Evolutionary conservation across 2,888 invertebrate genomes (phyloP).

Genomic region (Drosophila suboccidentalis): DNA sequence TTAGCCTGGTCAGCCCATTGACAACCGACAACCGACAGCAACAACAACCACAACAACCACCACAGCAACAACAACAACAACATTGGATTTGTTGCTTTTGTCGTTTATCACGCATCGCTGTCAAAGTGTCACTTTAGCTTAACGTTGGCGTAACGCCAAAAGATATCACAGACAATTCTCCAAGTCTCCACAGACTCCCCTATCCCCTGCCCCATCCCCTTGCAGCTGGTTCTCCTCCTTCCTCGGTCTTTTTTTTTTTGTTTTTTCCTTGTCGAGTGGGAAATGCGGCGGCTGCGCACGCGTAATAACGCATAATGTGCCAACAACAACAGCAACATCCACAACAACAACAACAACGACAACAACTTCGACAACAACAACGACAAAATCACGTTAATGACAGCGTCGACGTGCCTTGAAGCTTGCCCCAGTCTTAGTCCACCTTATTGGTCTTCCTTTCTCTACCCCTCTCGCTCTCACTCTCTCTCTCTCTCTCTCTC

Average conservation of each 20-base stretch:
- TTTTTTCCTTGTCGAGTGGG: conserved; percentile 21
- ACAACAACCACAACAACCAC: neutral
- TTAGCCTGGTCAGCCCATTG: conserved; percentile 26
- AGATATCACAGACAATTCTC: conserved; percentile 65
- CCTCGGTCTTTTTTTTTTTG: neutral
- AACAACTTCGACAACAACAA: conserved; percentile 36
- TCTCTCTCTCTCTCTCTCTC: neutral
- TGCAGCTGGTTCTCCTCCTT: neutral
- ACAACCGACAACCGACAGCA: conserved; percentile 28
- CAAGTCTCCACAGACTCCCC: neutral
- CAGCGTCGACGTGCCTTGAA: conserved; percentile 70
- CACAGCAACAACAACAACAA: conserved; percentile 26
- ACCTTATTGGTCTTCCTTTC: neutral
- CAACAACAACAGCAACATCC: conserved; percentile 53
- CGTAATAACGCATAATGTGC: conserved; percentile 76
- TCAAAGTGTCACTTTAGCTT: conserved; percentile 84
- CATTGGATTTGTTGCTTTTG: conserved; percentile 55
- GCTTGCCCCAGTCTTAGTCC: conserved; percentile 20
- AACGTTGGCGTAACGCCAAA: conserved; percentile 68
- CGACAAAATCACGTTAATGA: conserved; percentile 75
- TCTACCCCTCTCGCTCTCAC: neutral
- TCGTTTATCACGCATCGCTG: conserved; percentile 84
- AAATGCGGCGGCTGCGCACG: conserved; percentile 57
- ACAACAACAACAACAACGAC: conserved; percentile 40
- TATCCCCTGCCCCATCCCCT: neutral